These are phyloP conservation scores for Setophaga coronata DNA, from an alignment of 2,113 vertebrate genomes.

Conservation along the genomic window DNA sequence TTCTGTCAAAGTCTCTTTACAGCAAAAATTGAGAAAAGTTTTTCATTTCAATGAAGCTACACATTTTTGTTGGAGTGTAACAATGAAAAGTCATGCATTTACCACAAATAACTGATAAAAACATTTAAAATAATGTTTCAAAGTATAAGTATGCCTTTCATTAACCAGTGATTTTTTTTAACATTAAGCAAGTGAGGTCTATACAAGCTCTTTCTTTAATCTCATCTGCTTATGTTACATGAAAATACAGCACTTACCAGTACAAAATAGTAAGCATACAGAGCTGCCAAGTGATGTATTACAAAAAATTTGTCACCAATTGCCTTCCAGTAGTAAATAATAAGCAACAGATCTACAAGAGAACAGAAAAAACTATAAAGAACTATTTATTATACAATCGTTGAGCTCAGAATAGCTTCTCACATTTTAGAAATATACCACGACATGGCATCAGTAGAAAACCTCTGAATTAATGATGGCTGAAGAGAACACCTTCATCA, in stretches of 20 bases:
- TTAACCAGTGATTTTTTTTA: background rate
- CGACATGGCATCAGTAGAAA: background rate
- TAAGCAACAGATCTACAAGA: constrained; percentile 92
- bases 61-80: background rate
- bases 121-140: background rate
- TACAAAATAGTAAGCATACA: constrained; percentile 93
- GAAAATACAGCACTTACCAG: constrained; percentile 90
- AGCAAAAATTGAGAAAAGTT: background rate
- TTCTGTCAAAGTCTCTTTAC: background rate
- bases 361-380: background rate
- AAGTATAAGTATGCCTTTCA: background rate
- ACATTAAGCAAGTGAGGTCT: background rate
- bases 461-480: background rate
- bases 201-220: constrained; percentile 58
- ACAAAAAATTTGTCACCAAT: constrained; percentile 97
- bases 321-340: constrained; percentile 94
- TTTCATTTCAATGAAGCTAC: background rate
- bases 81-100: background rate
- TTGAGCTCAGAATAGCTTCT: background rate
- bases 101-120: background rate
- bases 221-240: constrained; percentile 74
- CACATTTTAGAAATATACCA: background rate
- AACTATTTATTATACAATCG: background rate
- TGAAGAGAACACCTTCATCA: background rate
- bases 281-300: constrained; percentile 90